Conservation (phyloP, 2,797 vertebrate genomes). For the Sciurus vulgaris region DNA sequence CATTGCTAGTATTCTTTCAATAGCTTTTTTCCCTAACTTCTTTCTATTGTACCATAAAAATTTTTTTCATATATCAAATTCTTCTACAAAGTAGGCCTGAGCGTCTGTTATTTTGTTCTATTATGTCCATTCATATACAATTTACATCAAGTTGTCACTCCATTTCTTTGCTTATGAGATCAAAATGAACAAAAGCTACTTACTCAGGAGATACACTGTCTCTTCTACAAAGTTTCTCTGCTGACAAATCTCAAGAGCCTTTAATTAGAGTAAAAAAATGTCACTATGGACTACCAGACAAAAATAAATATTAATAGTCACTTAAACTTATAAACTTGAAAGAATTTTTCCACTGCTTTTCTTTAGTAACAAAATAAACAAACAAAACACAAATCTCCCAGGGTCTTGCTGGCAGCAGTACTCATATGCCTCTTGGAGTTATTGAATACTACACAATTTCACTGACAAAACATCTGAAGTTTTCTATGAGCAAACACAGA, state of each 20-base stretch:
- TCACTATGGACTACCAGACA: slow-evolving; percentile 30
- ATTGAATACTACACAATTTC: not conserved
- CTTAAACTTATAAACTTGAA: slow-evolving; percentile 9
- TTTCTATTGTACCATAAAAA: not conserved
- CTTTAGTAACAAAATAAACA: slow-evolving; percentile 40
- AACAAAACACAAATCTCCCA: not conserved
- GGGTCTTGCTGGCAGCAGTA: not conserved
- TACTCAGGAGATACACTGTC: slow-evolving; percentile 98
- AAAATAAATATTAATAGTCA: not conserved
- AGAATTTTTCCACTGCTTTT: not conserved
- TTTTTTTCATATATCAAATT: not conserved
- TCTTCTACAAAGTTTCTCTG: slow-evolving; percentile 99
- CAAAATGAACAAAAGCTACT: slow-evolving; percentile 85
- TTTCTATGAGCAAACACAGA: not conserved
- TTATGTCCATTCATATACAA: not conserved
- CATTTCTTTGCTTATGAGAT: not conserved
- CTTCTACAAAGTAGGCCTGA: not conserved
- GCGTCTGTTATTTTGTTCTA: not conserved
- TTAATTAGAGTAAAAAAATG: slow-evolving; percentile 75
- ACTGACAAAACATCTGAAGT: not conserved
- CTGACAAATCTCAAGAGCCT: slow-evolving; percentile 99
- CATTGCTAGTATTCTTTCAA: not conserved
- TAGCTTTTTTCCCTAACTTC: not conserved
- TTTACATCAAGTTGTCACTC: not conserved
- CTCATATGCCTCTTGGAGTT: not conserved